Base-by-base conservation (phyloP, 2,888 invertebrate species). In the Platerodrilus igneus region DNA sequence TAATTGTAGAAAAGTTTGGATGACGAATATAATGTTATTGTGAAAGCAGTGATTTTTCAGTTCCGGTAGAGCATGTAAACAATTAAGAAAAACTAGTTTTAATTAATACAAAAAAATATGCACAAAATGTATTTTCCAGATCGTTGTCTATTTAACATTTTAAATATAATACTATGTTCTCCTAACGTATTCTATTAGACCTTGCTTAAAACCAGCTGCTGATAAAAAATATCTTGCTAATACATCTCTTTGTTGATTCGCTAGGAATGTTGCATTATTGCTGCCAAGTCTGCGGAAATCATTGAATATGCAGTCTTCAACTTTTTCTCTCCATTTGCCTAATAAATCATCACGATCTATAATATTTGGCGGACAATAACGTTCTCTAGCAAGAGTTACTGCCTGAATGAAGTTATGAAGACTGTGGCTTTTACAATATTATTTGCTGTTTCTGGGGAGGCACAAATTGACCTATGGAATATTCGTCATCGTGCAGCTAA, bases 341-440 rank as follows among this genome's bases (percentile, higher is more conserved):
- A 28, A 15, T 3, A 15, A 2, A 7, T 28, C 28, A n/a, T 15
- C 16, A 28, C 10, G 14, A 28, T 28, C 28, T 9, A 31, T 16
- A 31, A 11, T 20, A 20, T 20, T 31, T 19, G 14, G 8, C 2
- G 14, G 22, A 31, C 31, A 22, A 31, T 22, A 31, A 31, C 20
- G 20, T 20, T 20, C 13, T 9, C 11, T 18, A 14, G 31, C 18
- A 4, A 18, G 20, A n/a, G 10, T 14, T 6, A 15, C 11, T n/a
- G 10, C 9, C 20, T 18, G 25, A 11, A 47, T 37, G 20, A 31
- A 45, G 22, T 45, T 47, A 17, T 45, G 37, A 16, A 41, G 33
- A 25, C 37, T 28, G 41, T 42, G 11, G 45, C 41, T 42, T 38
- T 45, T 13, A 48, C 35, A 17, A 46, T 47, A 21, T 26, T 33